These are phyloP conservation scores for Spinus pinus DNA, from an alignment of 2,797 vertebrate genomes.

Conservation along the genomic window DNA sequence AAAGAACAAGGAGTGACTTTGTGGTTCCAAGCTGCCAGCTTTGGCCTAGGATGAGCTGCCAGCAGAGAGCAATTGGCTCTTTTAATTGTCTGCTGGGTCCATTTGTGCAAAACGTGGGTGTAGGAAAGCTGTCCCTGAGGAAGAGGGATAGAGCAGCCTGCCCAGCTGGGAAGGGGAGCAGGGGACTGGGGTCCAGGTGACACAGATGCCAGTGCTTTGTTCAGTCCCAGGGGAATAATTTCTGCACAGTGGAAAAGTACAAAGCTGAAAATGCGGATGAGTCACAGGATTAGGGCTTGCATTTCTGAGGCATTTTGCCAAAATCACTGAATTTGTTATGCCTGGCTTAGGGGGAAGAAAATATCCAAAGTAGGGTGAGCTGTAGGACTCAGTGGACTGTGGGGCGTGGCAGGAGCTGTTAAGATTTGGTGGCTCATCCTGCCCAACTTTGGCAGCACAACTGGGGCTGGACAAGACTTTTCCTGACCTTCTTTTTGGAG, in stretches of 20 bases:
- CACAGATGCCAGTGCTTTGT: background rate
- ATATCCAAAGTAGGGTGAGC: background rate
- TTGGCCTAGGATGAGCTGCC: background rate
- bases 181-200: background rate
- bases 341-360: background rate
- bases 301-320: constrained; percentile 32
- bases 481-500: background rate
- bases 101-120: background rate
- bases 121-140: background rate
- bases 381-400: background rate
- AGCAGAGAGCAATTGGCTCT: background rate
- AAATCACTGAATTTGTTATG: background rate
- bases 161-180: background rate
- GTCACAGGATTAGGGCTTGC: constrained; percentile 34
- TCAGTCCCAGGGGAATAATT: background rate
- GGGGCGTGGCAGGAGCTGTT: background rate
- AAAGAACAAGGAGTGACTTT: background rate
- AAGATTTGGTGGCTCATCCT: background rate
- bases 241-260: constrained; percentile 41
- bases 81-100: background rate
- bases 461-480: background rate
- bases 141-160: background rate
- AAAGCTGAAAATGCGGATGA: background rate
- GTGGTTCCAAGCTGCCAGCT: background rate
- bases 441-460: background rate